A percentile compares a stretch with the other conserved stretches of the same genome.
phyloP scores from a whole-genome alignment of 2,113 vertebrate genomes.

The Nymphicus hollandicus region DNA sequence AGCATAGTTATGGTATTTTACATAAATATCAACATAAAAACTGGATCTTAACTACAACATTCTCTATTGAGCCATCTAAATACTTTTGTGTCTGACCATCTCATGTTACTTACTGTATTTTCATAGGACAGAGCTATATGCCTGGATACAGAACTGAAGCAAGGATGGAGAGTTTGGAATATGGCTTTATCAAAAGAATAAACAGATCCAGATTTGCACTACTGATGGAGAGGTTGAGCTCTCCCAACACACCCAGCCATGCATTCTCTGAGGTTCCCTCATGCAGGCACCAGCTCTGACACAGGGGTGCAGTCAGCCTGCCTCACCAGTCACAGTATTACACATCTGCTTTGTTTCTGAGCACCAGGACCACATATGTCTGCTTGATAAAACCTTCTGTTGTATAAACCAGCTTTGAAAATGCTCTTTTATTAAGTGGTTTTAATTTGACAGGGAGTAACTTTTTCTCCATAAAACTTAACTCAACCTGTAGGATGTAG shows the following conservation, averaged over 20 bases:
- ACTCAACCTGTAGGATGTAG: background rate
- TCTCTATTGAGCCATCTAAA: background rate
- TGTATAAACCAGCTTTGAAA: background rate
- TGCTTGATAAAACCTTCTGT: background rate
- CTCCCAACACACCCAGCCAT: background rate
- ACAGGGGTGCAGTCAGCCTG: rapidly evolving
- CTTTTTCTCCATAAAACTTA: background rate
- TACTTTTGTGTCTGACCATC: background rate
- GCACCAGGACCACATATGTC: rapidly evolving
- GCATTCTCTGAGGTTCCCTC: background rate
- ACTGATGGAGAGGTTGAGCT: background rate
- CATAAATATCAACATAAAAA: background rate
- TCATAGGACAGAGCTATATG: background rate
- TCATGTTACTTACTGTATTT: background rate
- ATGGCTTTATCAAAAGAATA: background rate
- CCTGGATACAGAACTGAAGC: background rate
- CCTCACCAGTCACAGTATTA: background rate
- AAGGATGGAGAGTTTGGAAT: background rate
- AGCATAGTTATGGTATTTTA: background rate
- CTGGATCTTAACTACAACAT: background rate
- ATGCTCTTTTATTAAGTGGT: background rate
- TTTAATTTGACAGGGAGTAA: background rate
- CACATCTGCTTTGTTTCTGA: background rate
- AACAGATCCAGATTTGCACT: background rate
- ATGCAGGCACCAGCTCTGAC: background rate